phyloP scores from a whole-genome alignment of 2,797 vertebrate genomes.

The Cryptoprocta ferox region DNA sequence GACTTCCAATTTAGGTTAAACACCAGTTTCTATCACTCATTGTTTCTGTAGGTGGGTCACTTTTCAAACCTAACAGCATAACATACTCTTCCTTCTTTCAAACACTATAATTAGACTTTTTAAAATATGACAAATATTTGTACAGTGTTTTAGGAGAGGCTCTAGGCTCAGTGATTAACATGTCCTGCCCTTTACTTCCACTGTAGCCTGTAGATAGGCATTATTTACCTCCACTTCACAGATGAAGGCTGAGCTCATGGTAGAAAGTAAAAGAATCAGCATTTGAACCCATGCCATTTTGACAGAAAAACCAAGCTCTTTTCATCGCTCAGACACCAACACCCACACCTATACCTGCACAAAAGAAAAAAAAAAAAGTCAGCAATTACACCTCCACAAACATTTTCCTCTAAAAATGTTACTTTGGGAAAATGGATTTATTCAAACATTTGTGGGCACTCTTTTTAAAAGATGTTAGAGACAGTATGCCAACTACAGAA shows the following conservation, averaged over 20 bases:
- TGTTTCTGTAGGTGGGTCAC: background rate
- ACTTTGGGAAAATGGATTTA: background rate
- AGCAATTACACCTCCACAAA: background rate
- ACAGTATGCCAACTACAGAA: background rate
- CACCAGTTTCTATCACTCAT: background rate
- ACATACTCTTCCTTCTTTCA: background rate
- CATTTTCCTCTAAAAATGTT: background rate
- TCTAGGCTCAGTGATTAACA: background rate
- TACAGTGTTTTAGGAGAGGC: background rate
- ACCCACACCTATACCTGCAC: background rate
- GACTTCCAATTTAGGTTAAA: background rate
- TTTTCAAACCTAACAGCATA: background rate
- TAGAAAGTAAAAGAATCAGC: background rate
- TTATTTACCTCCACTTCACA: background rate
- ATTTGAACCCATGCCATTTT: background rate
- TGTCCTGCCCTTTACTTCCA: background rate
- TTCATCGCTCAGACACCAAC: background rate
- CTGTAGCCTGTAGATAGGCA: rapidly evolving
- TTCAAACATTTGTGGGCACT: background rate
- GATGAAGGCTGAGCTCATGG: background rate
- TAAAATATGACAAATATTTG: background rate
- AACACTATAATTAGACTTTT: background rate
- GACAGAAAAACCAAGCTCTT: background rate
- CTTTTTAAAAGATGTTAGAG: background rate
- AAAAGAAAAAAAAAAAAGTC: background rate